A percentile compares a stretch with the other conserved stretches of the same genome.
phyloP scores from a whole-genome alignment of 2,888 invertebrate species.

The Eulithis testata region DNA sequence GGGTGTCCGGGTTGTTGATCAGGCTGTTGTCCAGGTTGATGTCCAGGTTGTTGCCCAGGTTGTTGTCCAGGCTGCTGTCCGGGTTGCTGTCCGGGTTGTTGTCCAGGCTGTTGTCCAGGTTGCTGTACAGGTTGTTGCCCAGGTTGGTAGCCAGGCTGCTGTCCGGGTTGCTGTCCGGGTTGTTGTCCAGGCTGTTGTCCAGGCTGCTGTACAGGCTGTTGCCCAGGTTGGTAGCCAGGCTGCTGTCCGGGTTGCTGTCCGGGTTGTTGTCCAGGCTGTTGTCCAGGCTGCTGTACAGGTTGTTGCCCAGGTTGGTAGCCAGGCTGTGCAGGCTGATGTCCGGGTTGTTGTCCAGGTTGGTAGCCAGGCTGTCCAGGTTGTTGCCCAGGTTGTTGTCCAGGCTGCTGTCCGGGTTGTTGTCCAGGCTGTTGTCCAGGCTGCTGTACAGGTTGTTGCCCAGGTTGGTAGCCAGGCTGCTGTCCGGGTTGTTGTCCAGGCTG shows the following conservation, averaged over 20 bases:
- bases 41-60: constrained; percentile 13
- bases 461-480: neutral
- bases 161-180: neutral
- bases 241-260: constrained; percentile 42
- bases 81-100: constrained; percentile 34
- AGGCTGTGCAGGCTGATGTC: constrained; percentile 44
- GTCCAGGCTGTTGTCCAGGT: neutral
- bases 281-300: constrained; percentile 45
- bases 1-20: constrained; percentile 40
- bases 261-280: constrained; percentile 29
- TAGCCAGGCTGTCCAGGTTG: constrained; percentile 38
- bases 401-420: constrained; percentile 1
- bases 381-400: no score
- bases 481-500: constrained; percentile 42
- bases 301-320: constrained; percentile 45
- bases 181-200: constrained; percentile 36
- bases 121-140: neutral
- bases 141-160: constrained; percentile 12
- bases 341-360: constrained; percentile 39
- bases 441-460: constrained; percentile 31
- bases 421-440: neutral
- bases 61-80: constrained; percentile 1
- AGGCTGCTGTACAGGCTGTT: no score
- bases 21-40: constrained; percentile 25
- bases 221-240: constrained; percentile 48